Conservation (phyloP, 2,888 invertebrate genomes). For the Spodoptera picta region DNA sequence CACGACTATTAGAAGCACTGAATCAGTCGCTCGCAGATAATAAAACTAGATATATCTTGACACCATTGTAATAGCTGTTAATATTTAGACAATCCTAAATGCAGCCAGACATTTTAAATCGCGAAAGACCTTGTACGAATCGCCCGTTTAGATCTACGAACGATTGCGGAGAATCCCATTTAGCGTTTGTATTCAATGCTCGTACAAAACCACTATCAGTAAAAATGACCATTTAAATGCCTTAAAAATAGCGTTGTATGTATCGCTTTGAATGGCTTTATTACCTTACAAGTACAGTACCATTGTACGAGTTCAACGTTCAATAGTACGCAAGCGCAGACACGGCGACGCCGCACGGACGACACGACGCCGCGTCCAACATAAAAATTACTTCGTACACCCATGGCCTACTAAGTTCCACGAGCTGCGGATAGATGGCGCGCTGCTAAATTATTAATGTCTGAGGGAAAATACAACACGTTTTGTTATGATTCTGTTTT, state of each 20-base stretch:
- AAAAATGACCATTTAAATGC: constrained; percentile 20
- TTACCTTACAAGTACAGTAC: constrained; percentile 26
- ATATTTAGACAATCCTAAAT: constrained; percentile 37
- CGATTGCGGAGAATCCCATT: constrained; percentile 17
- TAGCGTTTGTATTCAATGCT: constrained; percentile 25
- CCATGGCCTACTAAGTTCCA: constrained; percentile 70
- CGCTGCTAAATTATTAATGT: constrained; percentile 26
- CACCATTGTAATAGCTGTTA: constrained; percentile 46
- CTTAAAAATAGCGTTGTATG: constrained; percentile 29
- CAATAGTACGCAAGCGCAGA: constrained; percentile 40
- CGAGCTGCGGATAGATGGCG: constrained; percentile 76
- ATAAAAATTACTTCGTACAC: constrained; percentile 55
- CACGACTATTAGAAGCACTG: constrained; percentile 40
- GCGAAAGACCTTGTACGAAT: constrained; percentile 27
- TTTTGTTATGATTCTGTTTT: constrained; percentile 20
- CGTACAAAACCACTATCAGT: constrained; percentile 19
- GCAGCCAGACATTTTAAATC: constrained; percentile 24
- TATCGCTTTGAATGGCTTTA: constrained; percentile 31
- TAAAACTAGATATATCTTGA: constrained; percentile 51
- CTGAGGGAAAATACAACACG: background rate
- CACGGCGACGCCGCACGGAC: constrained; percentile 51
- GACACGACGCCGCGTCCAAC: constrained; percentile 49
- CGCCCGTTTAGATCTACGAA: constrained; percentile 26
- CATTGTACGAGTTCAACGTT: constrained; percentile 29
- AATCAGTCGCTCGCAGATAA: constrained; percentile 27